Percentiles rank a stretch among this genome's conserved stretches.
Evolutionary conservation across 2,888 invertebrate genomes (phyloP).

Genomic region (Mycalesis mineus): DNA sequence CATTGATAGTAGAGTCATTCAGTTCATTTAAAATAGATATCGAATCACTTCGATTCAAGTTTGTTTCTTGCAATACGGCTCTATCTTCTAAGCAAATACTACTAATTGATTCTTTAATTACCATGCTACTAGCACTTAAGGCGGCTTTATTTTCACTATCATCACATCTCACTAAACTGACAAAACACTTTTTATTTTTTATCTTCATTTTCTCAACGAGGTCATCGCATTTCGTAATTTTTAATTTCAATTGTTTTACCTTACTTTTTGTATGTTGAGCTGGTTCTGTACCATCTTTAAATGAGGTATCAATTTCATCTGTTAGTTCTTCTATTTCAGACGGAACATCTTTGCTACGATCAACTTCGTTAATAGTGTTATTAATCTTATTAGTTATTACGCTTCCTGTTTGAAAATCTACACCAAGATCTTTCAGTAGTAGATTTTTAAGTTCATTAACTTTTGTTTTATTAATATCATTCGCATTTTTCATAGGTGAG

Average conservation of each 20-base stretch:
- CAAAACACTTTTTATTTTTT: slow-evolving; percentile 40
- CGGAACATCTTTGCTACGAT: neutral
- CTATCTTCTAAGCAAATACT: neutral
- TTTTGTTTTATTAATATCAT: slow-evolving; percentile 5
- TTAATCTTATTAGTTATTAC: neutral
- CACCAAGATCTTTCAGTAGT: slow-evolving; percentile 12
- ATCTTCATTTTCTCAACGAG: slow-evolving; percentile 38
- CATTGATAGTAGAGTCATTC: neutral
- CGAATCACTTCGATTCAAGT: slow-evolving; percentile 36
- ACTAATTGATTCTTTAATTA: neutral
- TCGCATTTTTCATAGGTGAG: neutral
- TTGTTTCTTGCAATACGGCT: slow-evolving; percentile 6
- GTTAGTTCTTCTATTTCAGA: neutral
- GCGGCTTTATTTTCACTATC: slow-evolving; percentile 7
- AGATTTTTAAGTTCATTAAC: slow-evolving; percentile 7
- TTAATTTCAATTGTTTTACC: slow-evolving; percentile 39
- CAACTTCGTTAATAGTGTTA: neutral
- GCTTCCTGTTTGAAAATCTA: neutral
- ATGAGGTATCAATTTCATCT: neutral
- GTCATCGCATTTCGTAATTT: slow-evolving; percentile 46
- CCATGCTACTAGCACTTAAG: neutral
- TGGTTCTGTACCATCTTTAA: neutral
- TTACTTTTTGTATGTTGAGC: neutral
- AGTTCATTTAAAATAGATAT: slow-evolving; percentile 39
- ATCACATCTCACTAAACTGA: slow-evolving; percentile 50